phyloP scores from a whole-genome alignment of 2,888 invertebrate species.

The Sicus ferrugineus region DNA sequence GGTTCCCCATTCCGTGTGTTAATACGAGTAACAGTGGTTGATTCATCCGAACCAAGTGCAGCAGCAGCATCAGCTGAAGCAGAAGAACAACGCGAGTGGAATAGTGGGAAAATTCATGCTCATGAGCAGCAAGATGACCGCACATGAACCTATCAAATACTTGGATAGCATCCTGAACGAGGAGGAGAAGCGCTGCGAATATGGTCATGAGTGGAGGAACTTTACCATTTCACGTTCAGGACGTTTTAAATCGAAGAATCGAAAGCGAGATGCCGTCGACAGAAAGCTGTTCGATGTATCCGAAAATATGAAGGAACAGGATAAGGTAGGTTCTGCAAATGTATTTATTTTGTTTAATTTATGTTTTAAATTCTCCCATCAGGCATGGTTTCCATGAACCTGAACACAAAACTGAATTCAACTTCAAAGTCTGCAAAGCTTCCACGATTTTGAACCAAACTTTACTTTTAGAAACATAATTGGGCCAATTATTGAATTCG shows the following conservation, averaged over 20 bases:
- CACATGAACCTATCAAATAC: slow-evolving; percentile 59
- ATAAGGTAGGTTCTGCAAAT: slow-evolving; percentile 16
- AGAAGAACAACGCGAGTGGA: not conserved
- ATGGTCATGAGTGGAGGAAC: slow-evolving; percentile 60
- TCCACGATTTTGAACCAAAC: too few relatives aligned
- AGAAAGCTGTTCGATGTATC: slow-evolving; percentile 66
- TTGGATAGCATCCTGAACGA: slow-evolving; percentile 61
- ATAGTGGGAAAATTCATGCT: slow-evolving; percentile 4
- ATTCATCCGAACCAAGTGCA: slow-evolving; percentile 8
- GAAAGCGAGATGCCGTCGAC: slow-evolving; percentile 67
- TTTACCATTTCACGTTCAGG: slow-evolving; percentile 71
- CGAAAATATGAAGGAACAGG: slow-evolving; percentile 19
- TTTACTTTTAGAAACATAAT: too few relatives aligned
- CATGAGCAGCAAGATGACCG: slow-evolving; percentile 55
- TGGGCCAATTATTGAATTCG: too few relatives aligned
- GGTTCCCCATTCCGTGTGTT: not conserved
- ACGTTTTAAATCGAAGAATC: slow-evolving; percentile 68
- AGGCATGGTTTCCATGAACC: slow-evolving; percentile 15
- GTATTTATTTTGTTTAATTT: too few relatives aligned
- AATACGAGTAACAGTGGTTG: not conserved
- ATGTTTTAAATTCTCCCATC: not conserved
- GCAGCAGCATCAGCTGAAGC: not conserved
- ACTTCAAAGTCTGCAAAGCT: too few relatives aligned
- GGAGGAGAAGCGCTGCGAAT: slow-evolving; percentile 61
- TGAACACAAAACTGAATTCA: too few relatives aligned